Base-by-base conservation (phyloP, 2,888 invertebrate genomes). In the Unio pictorum region DNA sequence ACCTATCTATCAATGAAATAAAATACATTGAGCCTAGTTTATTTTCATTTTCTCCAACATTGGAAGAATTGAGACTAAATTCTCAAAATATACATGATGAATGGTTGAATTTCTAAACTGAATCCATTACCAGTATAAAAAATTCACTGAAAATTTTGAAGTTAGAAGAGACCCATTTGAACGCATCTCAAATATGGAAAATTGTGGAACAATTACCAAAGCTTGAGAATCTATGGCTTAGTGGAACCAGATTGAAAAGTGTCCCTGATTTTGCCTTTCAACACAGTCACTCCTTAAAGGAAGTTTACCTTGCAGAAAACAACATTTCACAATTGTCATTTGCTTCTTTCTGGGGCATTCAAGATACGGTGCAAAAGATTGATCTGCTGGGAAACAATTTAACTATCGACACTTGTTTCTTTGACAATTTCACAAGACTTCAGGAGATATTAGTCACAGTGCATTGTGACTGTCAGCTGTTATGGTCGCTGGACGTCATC, bases 401-500 rank as follows among this genome's bases (percentile, higher is more conserved):
- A 18, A 61, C 57, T 28, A 75, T 87, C 3, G 77, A 77, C 61
- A 67, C 79, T 34, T 87, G 87, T 75, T 76, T 80, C 20, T 84
- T 87, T 64, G 62, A 80, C 60, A 72, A 77, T 55, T 84, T 81
- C 61, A 73, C 61, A n/a, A 66, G 63, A n/a, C 69, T 83, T 2
- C 64, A 71, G 6, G 34, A 66, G 1, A 64, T 87, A 15, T 63
- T 95, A 86, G 92, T 96, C 89, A 95, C 94, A 11, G 91, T 96
- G 82, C 92, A 93, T 68, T 96, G 96, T 86, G 94, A 96, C 87
- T 96, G 96, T 86, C 93, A 94, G 56, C 89, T 96, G 1, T 92
- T 94, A 58, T 96, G 96, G 95, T 91, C 96, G 0, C 92, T 94
- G 17, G 93, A 78, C 4, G 69, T 75, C 64, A 71, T 76, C 20